phyloP scores from a whole-genome alignment of 1,140 invertebrate genomes.

The Drosophila kikkawai region DNA sequence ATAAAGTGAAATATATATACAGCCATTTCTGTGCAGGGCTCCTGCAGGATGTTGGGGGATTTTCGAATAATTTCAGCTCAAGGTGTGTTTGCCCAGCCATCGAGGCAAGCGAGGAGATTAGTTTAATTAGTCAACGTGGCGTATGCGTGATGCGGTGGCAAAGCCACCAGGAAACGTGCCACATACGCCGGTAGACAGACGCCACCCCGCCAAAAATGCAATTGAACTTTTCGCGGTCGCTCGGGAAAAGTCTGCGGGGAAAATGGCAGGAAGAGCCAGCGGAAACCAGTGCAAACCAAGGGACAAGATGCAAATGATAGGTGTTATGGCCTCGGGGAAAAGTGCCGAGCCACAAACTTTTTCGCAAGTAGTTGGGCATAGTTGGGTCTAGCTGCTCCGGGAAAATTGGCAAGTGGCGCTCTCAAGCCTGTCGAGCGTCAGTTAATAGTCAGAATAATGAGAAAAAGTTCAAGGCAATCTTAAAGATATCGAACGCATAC shows the following conservation, averaged over 20 bases:
- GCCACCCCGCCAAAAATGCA: slow-evolving; percentile 40
- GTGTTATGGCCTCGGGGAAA: slow-evolving; percentile 26
- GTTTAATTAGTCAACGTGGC: slow-evolving; percentile 70
- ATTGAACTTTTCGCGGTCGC: slow-evolving; percentile 55
- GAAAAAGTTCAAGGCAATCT: slow-evolving; percentile 46
- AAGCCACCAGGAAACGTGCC: slow-evolving; percentile 36
- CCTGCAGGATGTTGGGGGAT: slow-evolving; percentile 13
- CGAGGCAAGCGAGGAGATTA: slow-evolving; percentile 50
- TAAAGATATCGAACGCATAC: slow-evolving; percentile 2
- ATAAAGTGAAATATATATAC: slow-evolving; percentile 37
- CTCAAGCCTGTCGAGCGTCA: slow-evolving; percentile 21
- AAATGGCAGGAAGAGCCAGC: background rate
- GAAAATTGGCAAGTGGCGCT: slow-evolving; percentile 20
- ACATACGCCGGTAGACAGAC: slow-evolving; percentile 3
- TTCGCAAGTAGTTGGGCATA: slow-evolving; percentile 59
- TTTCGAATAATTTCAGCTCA: slow-evolving; percentile 51
- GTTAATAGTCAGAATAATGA: slow-evolving; percentile 51
- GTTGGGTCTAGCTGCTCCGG: slow-evolving; percentile 36
- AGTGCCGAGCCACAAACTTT: slow-evolving; percentile 34
- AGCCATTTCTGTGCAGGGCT: slow-evolving; percentile 18
- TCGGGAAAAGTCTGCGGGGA: slow-evolving; percentile 18
- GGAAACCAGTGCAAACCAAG: slow-evolving; percentile 6
- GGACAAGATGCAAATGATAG: slow-evolving; percentile 44
- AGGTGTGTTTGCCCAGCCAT: slow-evolving; percentile 50
- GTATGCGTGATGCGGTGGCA: slow-evolving; percentile 63